These are phyloP conservation scores for Ianthella basta DNA, from an alignment of 37 sponge, comb jelly and placozoan genomes.

Conservation along the genomic window DNA sequence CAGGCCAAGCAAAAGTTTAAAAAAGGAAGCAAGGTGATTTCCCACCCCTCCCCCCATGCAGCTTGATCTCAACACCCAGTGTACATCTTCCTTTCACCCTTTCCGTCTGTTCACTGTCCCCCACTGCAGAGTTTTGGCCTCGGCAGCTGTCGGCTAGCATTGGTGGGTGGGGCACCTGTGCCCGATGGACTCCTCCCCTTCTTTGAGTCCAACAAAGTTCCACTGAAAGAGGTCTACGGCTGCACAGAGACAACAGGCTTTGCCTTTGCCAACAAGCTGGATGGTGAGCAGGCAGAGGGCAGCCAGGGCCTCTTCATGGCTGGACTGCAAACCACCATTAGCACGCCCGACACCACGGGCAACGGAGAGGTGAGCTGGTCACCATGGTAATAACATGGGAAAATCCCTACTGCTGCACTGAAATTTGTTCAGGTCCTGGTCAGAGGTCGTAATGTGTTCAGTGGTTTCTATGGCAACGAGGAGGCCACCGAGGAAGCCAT, in stretches of 20 bases:
- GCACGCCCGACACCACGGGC: constrained; percentile 73
- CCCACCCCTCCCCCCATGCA: not conserved
- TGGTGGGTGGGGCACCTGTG: constrained; percentile 11
- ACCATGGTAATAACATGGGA: not conserved
- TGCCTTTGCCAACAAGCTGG: constrained; percentile 20
- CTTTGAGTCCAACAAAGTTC: not conserved
- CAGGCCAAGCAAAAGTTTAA: too few species aligned
- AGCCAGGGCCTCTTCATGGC: constrained; percentile 50
- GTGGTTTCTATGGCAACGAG: constrained; percentile 79
- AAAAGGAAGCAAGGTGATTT: not conserved
- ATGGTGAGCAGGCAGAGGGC: constrained; percentile 29
- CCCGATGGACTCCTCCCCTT: not conserved
- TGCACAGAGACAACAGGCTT: constrained; percentile 78
- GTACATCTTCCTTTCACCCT: too few species aligned
- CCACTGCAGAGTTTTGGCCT: constrained; percentile 73
- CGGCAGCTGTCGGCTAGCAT: constrained; percentile 63
- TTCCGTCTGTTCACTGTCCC: too few species aligned
- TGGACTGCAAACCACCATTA: constrained; percentile 61
- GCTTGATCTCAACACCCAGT: too few species aligned
- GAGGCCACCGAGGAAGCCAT: constrained; percentile 78
- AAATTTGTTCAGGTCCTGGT: constrained; percentile 57
- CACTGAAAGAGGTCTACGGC: not conserved
- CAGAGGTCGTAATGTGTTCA: constrained; percentile 86
- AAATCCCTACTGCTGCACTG: not conserved
- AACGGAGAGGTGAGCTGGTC: constrained; percentile 77